These are phyloP conservation scores for Chalcis sispes DNA, from an alignment of 2,888 invertebrate genomes.

Conservation along the genomic window DNA sequence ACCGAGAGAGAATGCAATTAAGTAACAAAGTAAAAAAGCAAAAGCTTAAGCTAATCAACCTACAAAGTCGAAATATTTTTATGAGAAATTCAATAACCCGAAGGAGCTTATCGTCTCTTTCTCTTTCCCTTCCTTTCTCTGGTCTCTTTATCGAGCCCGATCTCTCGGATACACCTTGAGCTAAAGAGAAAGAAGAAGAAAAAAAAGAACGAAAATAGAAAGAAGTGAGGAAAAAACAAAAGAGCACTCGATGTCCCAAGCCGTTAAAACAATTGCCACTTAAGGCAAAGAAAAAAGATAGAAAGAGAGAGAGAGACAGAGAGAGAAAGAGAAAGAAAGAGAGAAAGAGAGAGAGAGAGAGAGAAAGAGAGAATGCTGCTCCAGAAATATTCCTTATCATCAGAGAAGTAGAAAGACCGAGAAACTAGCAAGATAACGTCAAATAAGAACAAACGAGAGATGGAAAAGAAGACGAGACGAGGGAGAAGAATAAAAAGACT, in stretches of 20 bases:
- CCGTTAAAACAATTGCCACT: slow-evolving; percentile 57
- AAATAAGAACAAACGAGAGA: slow-evolving; percentile 34
- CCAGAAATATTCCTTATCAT: too few species aligned
- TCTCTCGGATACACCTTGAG: slow-evolving; percentile 32
- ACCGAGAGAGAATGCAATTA: too few species aligned
- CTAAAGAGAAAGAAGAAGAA: background rate
- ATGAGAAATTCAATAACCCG: slow-evolving; percentile 40
- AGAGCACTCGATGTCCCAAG: slow-evolving; percentile 50
- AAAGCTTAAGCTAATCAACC: slow-evolving; percentile 18
- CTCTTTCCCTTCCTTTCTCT: background rate
- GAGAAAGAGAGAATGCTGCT: background rate
- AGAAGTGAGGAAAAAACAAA: slow-evolving; percentile 38
- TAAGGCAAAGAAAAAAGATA: slow-evolving; percentile 46
- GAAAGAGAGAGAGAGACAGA: slow-evolving; percentile 12
- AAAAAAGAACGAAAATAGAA: background rate
- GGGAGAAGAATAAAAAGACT: background rate
- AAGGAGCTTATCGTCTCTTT: background rate
- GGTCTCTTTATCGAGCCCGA: slow-evolving; percentile 28
- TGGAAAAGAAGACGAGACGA: slow-evolving; percentile 7
- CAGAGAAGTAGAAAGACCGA: slow-evolving; percentile 24
- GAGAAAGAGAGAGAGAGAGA: background rate
- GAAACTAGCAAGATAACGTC: slow-evolving; percentile 46
- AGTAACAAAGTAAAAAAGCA: background rate
- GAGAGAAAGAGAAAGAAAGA: slow-evolving; percentile 47
- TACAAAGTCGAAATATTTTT: slow-evolving; percentile 35